Evolutionary conservation across 2,888 invertebrate species (phyloP).

Genomic region (Ptychoptera albimana): DNA sequence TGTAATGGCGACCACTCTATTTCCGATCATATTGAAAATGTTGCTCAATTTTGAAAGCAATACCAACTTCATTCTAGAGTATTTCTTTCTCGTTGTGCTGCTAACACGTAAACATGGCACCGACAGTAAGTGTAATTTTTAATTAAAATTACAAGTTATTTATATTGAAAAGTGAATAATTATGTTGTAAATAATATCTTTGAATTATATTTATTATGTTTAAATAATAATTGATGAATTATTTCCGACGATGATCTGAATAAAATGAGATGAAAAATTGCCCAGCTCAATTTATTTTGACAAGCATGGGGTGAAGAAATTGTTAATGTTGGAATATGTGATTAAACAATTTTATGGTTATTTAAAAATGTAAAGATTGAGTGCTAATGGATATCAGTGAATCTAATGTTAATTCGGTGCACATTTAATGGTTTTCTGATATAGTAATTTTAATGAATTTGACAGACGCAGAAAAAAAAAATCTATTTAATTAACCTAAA

Average conservation of each 20-base stretch:
- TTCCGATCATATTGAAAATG: no score
- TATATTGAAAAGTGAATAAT: neutral
- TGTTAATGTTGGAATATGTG: neutral
- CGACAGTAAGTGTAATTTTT: constrained; percentile 25
- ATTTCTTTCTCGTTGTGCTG: constrained; percentile 6
- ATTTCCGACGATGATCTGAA: constrained; percentile 4
- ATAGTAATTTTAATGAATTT: no score
- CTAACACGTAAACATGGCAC: constrained; percentile 26
- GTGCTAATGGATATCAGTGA: neutral
- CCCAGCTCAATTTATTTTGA: neutral
- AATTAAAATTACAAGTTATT: constrained; percentile 9
- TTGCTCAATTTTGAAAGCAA: neutral
- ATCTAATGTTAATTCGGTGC: neutral
- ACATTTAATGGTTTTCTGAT: neutral
- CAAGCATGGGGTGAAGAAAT: neutral
- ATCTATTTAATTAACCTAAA: neutral
- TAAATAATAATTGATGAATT: neutral
- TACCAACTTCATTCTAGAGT: neutral
- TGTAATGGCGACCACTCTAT: neutral
- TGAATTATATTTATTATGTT: neutral
- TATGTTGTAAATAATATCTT: neutral
- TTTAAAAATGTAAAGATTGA: neutral
- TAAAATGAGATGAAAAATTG: constrained; percentile 2
- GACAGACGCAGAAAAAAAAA: no score
- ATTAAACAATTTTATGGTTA: neutral